A percentile compares a stretch with the other conserved stretches of the same genome.
These are phyloP conservation scores for Gobio occitaniae DNA, from an alignment of 2,797 vertebrate genomes.

Conservation along the genomic window DNA sequence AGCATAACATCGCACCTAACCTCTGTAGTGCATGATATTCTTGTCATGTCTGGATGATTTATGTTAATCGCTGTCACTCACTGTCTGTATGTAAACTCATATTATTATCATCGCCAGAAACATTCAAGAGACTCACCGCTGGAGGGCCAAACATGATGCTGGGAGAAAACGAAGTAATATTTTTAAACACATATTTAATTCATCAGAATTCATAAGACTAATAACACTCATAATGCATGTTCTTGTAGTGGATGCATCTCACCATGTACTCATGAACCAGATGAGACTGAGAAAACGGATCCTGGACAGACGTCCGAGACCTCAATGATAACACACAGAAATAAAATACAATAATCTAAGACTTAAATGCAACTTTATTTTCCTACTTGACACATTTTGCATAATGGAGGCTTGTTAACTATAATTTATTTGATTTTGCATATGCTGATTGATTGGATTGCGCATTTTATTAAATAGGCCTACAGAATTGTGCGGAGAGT, in stretches of 20 bases:
- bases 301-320: background rate
- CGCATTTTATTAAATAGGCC: background rate
- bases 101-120: slow-evolving; percentile 64
- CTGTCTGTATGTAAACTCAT: slow-evolving; percentile 1
- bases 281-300: background rate
- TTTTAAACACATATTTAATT: background rate
- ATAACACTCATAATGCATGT: slow-evolving; percentile 2
- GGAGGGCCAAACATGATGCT: slow-evolving; percentile 42
- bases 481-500: background rate
- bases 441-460: background rate
- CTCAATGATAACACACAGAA: background rate
- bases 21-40: background rate
- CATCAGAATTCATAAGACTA: background rate
- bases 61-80: background rate
- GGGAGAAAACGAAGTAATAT: slow-evolving; percentile 48
- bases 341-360: background rate
- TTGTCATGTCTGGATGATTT: background rate
- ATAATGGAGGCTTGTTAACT: background rate
- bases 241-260: slow-evolving; percentile 78
- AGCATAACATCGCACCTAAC: background rate
- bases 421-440: background rate
- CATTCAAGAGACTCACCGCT: slow-evolving; percentile 67
- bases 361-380: background rate
- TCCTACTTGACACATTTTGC: background rate
- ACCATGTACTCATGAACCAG: slow-evolving; percentile 74